phyloP scores from a whole-genome alignment of 1,140 invertebrate genomes.

The Ceratosolen fusciceps region DNA sequence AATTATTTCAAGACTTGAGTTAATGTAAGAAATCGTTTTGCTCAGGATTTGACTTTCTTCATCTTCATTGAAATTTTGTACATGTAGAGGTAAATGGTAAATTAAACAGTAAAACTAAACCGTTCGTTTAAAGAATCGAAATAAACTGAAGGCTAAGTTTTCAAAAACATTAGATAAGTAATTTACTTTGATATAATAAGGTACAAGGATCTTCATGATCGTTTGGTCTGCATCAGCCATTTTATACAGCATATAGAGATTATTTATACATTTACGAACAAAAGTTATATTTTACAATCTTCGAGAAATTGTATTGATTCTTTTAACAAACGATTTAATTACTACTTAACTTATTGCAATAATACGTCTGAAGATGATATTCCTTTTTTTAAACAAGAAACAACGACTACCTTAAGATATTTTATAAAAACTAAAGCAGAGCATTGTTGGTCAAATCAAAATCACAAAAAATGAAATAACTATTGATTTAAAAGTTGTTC shows the following conservation, averaged over 20 bases:
- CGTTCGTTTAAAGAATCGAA: conserved; percentile 4
- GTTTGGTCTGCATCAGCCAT: too few relatives aligned
- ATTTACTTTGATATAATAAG: too few relatives aligned
- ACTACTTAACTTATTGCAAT: conserved; percentile 26
- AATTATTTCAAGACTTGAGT: conserved; percentile 27
- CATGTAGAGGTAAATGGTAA: background rate
- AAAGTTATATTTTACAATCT: background rate
- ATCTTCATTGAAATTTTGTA: conserved; percentile 34
- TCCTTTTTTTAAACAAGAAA: conserved; percentile 48
- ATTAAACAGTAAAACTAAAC: background rate
- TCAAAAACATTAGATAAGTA: background rate
- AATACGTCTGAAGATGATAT: conserved; percentile 30
- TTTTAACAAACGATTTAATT: conserved; percentile 20
- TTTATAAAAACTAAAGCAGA: conserved; percentile 39
- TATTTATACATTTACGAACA: background rate
- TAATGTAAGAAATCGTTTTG: conserved; percentile 14
- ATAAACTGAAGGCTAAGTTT: background rate
- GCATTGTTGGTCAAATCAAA: conserved; percentile 30
- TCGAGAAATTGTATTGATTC: background rate
- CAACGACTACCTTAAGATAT: conserved; percentile 45
- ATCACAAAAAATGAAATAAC: conserved; percentile 39
- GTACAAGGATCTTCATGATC: too few relatives aligned
- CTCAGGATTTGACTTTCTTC: conserved; percentile 23
- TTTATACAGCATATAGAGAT: background rate
- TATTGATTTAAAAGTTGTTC: conserved; percentile 31